Conservation (phyloP, 2,888 invertebrate species). For the Cosmorhoe ocellata region DNA sequence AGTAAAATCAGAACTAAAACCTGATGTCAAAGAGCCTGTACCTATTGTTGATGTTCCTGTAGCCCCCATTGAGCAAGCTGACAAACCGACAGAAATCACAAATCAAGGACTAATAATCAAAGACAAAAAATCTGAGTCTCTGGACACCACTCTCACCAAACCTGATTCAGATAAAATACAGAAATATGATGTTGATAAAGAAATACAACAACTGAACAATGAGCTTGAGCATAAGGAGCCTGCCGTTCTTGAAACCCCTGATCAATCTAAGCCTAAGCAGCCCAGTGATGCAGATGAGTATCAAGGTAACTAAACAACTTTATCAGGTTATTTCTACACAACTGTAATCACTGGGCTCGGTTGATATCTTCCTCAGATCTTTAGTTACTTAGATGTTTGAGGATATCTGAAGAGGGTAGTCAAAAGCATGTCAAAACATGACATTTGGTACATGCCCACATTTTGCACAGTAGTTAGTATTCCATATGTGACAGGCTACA, state of each 20-base stretch:
- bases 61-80: conserved; percentile 6
- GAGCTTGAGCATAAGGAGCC: conserved; percentile 36
- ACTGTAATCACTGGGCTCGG: too few relatives aligned
- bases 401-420: too few relatives aligned
- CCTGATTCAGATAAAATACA: conserved; percentile 5
- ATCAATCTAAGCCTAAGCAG: conserved; percentile 27
- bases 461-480: too few relatives aligned
- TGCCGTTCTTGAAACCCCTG: conserved; percentile 35
- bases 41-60: conserved; percentile 8
- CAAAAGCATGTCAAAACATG: too few relatives aligned
- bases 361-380: too few relatives aligned
- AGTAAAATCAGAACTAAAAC: conserved; percentile 5
- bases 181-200: conserved; percentile 22
- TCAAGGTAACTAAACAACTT: conserved; percentile 32
- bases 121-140: conserved; percentile 2
- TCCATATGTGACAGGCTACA: too few relatives aligned
- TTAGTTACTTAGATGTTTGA: too few relatives aligned
- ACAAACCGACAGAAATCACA: conserved; percentile 8
- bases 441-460: too few relatives aligned
- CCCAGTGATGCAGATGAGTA: conserved; percentile 40
- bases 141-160: conserved; percentile 20
- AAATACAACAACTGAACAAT: conserved; percentile 15
- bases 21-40: conserved; percentile 15
- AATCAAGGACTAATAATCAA: conserved; percentile 7
- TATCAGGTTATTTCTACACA: too few relatives aligned